A percentile compares a stretch with the other conserved stretches of the same genome.
phyloP scores from a whole-genome alignment of 2,888 invertebrate genomes.

The Bruchidius siliquastri region DNA sequence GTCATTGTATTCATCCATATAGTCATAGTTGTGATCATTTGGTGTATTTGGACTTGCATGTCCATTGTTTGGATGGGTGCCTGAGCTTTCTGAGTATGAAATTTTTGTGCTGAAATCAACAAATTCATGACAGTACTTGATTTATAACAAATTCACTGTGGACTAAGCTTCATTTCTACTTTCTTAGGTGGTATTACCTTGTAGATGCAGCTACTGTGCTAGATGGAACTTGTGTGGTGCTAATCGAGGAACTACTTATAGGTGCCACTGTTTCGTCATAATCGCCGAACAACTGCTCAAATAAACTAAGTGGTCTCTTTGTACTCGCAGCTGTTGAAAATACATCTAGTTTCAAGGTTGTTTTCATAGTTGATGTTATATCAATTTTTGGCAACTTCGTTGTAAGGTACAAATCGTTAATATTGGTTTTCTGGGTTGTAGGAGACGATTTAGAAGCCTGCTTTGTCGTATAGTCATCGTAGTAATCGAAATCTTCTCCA shows the following conservation, averaged over 20 bases:
- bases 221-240: conserved; percentile 20
- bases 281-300: conserved; percentile 46
- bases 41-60: conserved; percentile 33
- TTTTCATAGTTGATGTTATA: background rate
- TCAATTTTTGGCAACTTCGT: conserved; percentile 14
- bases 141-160: too few relatives aligned
- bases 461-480: conserved; percentile 23
- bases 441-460: background rate
- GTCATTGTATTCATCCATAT: conserved; percentile 33
- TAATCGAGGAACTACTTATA: background rate
- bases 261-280: conserved; percentile 40
- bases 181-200: background rate
- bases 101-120: background rate
- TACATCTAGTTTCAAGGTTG: background rate
- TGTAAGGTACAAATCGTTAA: conserved; percentile 33
- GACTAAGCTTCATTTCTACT: too few relatives aligned
- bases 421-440: conserved; percentile 17
- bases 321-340: conserved; percentile 42
- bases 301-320: conserved; percentile 41
- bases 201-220: background rate
- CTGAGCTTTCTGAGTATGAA: background rate
- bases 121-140: too few relatives aligned
- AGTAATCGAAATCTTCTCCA: conserved; percentile 36
- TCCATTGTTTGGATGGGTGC: conserved; percentile 19
- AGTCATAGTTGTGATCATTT: conserved; percentile 35